Percentiles rank a stretch among this genome's conserved stretches.
These are phyloP conservation scores for Cynodonichthys magdalenae DNA, from an alignment of 2,797 vertebrate species.

Conservation along the genomic window DNA sequence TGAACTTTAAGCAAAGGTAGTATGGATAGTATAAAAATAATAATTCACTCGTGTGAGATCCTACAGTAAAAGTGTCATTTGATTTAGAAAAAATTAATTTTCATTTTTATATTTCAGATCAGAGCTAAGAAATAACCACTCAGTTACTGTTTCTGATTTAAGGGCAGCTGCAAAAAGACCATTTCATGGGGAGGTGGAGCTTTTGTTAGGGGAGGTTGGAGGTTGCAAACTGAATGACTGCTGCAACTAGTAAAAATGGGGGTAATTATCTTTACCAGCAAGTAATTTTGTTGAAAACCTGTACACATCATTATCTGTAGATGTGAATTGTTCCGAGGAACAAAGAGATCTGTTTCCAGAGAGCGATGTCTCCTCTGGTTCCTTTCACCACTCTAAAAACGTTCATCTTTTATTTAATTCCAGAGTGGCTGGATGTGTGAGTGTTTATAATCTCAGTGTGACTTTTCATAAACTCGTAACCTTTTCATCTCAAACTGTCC, in stretches of 20 bases:
- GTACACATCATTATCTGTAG: background rate
- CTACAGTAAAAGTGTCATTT: background rate
- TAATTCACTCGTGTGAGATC: background rate
- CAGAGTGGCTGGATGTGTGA: background rate
- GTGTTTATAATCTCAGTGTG: background rate
- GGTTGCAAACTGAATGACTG: background rate
- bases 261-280: slow-evolving; percentile 1
- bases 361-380: background rate
- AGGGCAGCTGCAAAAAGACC: background rate
- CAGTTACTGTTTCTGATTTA: background rate
- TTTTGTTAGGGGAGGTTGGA: background rate
- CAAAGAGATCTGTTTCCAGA: background rate
- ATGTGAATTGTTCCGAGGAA: background rate
- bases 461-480: background rate
- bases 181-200: background rate
- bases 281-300: background rate
- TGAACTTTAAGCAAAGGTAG: background rate
- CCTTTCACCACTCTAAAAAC: background rate
- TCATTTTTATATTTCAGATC: background rate
- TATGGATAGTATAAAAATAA: background rate
- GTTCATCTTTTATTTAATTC: background rate
- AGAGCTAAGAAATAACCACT: background rate
- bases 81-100: background rate
- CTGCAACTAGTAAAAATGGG: background rate
- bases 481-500: background rate